Percentiles rank a stretch among this genome's conserved stretches.
These are phyloP conservation scores for Serranus cabrilla DNA, from an alignment of 2,797 vertebrate species.

Conservation along the genomic window DNA sequence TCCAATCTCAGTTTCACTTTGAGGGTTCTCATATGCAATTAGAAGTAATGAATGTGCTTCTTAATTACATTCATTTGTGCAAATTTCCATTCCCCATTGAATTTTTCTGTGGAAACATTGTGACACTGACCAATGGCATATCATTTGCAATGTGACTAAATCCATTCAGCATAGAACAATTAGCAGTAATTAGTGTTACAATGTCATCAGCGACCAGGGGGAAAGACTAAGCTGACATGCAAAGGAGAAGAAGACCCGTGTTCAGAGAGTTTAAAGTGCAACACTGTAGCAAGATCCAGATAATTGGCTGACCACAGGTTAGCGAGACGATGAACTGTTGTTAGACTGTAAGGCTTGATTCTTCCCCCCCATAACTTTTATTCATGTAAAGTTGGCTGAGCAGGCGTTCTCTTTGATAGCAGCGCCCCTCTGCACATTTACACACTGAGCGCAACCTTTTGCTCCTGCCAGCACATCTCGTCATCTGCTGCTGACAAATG, in stretches of 20 bases:
- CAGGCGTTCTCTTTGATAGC: slow-evolving; percentile 61
- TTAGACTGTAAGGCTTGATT: slow-evolving; percentile 35
- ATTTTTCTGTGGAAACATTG: slow-evolving; percentile 85
- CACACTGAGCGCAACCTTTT: slow-evolving; percentile 60
- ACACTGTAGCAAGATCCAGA: slow-evolving; percentile 67
- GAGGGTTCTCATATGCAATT: slow-evolving; percentile 85
- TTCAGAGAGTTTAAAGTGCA: slow-evolving; percentile 75
- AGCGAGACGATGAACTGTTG: slow-evolving; percentile 69
- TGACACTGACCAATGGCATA: slow-evolving; percentile 86
- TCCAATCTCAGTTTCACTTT: slow-evolving; percentile 84
- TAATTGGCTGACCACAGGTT: slow-evolving; percentile 81
- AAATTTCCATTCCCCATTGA: slow-evolving; percentile 84
- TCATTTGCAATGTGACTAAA: slow-evolving; percentile 86
- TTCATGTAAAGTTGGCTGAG: slow-evolving; percentile 57
- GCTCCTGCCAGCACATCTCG: slow-evolving; percentile 47
- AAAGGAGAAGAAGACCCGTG: slow-evolving; percentile 72
- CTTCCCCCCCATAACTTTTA: neutral
- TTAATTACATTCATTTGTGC: slow-evolving; percentile 88
- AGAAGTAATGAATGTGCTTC: slow-evolving; percentile 87
- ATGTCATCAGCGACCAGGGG: slow-evolving; percentile 82
- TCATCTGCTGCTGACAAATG: slow-evolving; percentile 68
- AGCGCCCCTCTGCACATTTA: slow-evolving; percentile 44
- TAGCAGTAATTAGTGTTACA: slow-evolving; percentile 87
- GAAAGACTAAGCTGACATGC: slow-evolving; percentile 79
- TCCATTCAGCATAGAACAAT: slow-evolving; percentile 85